phyloP scores from a whole-genome alignment of 2,888 invertebrate genomes.

The Sepioteuthis lessoniana region DNA sequence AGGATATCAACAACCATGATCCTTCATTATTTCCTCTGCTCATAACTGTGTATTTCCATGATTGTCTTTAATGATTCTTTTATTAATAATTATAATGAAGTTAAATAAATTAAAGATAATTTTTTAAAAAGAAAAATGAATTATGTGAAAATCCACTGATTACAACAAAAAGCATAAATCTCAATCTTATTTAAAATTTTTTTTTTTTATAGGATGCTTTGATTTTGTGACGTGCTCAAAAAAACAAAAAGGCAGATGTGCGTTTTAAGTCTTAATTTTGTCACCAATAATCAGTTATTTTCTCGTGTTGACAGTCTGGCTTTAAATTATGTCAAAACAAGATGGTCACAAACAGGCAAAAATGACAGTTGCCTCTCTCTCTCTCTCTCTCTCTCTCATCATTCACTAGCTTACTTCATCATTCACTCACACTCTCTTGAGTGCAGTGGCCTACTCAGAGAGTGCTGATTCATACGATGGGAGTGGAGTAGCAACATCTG shows the following conservation, averaged over 20 bases:
- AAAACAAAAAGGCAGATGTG: not conserved
- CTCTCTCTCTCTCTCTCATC: too few species aligned
- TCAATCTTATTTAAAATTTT: not conserved
- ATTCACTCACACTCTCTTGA: not conserved
- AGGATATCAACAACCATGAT: not conserved
- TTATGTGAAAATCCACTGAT: not conserved
- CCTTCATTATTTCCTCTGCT: not conserved
- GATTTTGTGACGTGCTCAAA: not conserved
- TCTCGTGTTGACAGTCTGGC: not conserved
- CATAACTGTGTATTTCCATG: not conserved
- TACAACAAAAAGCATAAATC: not conserved
- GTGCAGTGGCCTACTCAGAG: slow-evolving; percentile 14
- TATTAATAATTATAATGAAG: not conserved
- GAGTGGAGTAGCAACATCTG: slow-evolving; percentile 63
- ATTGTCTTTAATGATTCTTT: not conserved
- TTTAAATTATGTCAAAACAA: not conserved
- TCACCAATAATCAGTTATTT: not conserved
- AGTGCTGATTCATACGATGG: slow-evolving; percentile 59
- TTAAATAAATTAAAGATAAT: not conserved
- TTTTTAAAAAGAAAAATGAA: too few species aligned
- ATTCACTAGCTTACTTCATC: not conserved
- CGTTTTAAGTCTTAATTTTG: not conserved
- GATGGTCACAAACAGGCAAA: not conserved
- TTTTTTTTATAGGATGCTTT: not conserved
- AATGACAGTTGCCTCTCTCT: not conserved